Conservation (phyloP, 2,797 vertebrate species). For the Rachycentron canadum region DNA sequence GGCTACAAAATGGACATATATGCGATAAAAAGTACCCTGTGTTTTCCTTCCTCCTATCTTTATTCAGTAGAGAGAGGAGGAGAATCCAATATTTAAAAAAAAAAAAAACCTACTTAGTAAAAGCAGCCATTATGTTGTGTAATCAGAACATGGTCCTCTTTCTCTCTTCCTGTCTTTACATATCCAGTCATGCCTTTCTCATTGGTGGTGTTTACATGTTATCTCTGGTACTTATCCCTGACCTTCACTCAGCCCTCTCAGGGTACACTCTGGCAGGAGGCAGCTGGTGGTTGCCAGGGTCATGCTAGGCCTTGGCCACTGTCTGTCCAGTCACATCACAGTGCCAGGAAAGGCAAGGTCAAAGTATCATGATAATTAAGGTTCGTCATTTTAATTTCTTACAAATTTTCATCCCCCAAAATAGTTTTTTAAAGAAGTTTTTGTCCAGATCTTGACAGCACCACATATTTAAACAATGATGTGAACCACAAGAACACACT, state of each 20-base stretch:
- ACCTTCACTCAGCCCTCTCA: constrained; percentile 74
- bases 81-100: constrained; percentile 1
- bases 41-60: not conserved
- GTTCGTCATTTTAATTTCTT: constrained; percentile 21
- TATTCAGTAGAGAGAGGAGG: constrained; percentile 5
- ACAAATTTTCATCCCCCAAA: not conserved
- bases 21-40: constrained; percentile 47
- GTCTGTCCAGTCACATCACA: constrained; percentile 65
- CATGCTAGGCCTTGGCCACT: constrained; percentile 78
- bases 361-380: constrained; percentile 44
- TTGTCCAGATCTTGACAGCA: not conserved
- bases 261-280: constrained; percentile 70
- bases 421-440: not conserved
- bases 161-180: constrained; percentile 31
- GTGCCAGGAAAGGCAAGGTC: constrained; percentile 75
- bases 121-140: constrained; percentile 13
- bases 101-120: constrained; percentile 8
- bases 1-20: constrained; percentile 52
- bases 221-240: constrained; percentile 65
- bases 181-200: constrained; percentile 41
- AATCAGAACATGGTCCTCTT: constrained; percentile 1
- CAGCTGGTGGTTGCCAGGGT: constrained; percentile 78
- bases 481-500: not conserved
- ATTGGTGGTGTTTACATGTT: constrained; percentile 58
- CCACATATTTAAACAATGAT: not conserved